Conservation (phyloP, 2,797 vertebrate genomes). For the Acanthornis magna region DNA sequence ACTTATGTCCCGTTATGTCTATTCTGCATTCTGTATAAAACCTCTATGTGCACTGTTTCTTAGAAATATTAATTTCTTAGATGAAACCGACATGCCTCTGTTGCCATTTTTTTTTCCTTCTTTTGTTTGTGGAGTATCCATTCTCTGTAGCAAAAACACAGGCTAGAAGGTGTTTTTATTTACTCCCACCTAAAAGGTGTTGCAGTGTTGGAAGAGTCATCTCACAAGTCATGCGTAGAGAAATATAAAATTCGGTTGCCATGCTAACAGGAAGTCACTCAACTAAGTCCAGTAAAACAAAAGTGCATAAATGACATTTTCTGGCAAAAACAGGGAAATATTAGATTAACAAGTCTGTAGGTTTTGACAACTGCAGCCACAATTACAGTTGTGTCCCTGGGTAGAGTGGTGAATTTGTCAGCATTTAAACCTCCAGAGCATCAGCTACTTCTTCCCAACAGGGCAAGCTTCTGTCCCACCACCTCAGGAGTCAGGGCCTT, state of each 20-base stretch:
- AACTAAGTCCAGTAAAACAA: not conserved
- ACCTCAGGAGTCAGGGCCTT: not conserved
- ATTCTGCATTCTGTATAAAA: not conserved
- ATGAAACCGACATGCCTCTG: not conserved
- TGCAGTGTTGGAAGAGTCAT: not conserved
- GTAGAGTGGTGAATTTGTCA: not conserved
- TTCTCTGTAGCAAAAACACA: not conserved
- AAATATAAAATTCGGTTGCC: conserved; percentile 27
- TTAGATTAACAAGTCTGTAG: not conserved
- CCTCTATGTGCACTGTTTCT: not conserved
- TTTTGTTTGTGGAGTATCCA: not conserved
- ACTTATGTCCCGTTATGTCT: not conserved
- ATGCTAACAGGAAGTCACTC: conserved; percentile 36
- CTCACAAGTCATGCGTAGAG: not conserved
- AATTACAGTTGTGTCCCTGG: not conserved
- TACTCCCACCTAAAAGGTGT: not conserved
- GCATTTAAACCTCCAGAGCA: not conserved
- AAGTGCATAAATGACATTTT: not conserved
- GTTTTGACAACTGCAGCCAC: not conserved
- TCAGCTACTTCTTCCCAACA: not conserved
- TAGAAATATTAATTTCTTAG: not conserved
- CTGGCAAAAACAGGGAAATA: not conserved
- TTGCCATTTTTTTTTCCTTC: not conserved
- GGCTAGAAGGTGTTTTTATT: not conserved
- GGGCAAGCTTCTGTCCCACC: not conserved